phyloP scores from a whole-genome alignment of 2,113 vertebrate genomes.

The Atractosteus spatula region DNA sequence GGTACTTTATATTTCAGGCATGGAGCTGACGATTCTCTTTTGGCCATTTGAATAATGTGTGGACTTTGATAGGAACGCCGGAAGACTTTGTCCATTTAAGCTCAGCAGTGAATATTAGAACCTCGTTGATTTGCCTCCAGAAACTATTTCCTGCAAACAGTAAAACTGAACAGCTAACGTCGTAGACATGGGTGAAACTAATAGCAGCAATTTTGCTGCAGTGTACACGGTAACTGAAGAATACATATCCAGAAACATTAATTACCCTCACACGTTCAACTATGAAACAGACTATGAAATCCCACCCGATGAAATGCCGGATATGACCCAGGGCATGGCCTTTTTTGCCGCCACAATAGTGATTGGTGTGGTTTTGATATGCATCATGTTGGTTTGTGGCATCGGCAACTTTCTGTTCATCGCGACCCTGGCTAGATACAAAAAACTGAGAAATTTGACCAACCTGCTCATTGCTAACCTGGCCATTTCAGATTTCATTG shows the following conservation, averaged over 20 bases:
- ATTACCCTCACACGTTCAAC: constrained; percentile 64
- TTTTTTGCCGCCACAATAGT: constrained; percentile 87
- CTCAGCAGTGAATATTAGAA: not conserved
- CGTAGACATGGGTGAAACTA: constrained; percentile 52
- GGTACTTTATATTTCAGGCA: not conserved
- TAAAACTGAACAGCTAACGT: not conserved
- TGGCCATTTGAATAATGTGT: not conserved
- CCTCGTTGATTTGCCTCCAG: constrained; percentile 10
- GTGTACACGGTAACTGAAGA: constrained; percentile 49
- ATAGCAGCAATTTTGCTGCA: constrained; percentile 51
- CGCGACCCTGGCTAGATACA: constrained; percentile 79
- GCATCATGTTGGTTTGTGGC: constrained; percentile 92
- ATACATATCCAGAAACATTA: constrained; percentile 40
- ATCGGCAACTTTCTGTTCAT: constrained; percentile 89
- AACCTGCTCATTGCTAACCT: constrained; percentile 94
- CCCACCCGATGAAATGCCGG: constrained; percentile 75
- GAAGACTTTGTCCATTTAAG: not conserved
- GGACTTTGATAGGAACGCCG: not conserved
- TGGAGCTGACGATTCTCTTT: not conserved
- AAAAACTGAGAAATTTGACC: constrained; percentile 91
- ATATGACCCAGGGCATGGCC: constrained; percentile 82
- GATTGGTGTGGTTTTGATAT: constrained; percentile 80
- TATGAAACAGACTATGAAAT: constrained; percentile 80
- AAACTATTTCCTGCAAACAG: not conserved
- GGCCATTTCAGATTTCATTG: constrained; percentile 92